A percentile compares a stretch with the other conserved stretches of the same genome.
These are phyloP conservation scores for Meriones psammophilus DNA, from an alignment of 2,797 vertebrate species.

Conservation along the genomic window DNA sequence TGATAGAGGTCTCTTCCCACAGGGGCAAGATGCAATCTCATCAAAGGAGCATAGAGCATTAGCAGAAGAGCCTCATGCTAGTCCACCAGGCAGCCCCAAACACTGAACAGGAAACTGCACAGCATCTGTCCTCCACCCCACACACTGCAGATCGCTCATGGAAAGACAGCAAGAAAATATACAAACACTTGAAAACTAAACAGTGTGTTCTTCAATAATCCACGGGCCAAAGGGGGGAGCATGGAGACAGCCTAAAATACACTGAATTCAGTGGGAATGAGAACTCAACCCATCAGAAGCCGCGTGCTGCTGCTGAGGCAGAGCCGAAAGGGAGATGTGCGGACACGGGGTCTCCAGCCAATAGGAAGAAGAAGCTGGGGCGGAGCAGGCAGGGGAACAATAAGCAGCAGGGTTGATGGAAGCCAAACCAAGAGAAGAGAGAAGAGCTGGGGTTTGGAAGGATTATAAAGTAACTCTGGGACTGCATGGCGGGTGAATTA, in stretches of 20 bases:
- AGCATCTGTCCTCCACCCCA: neutral
- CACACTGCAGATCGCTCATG: neutral
- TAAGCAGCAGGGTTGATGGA: neutral
- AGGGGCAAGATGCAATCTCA: neutral
- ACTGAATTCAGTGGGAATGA: conserved; percentile 10
- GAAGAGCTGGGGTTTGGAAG: neutral
- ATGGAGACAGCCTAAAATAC: neutral
- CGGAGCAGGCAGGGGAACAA: neutral
- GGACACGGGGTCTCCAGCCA: neutral
- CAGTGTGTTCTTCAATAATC: neutral
- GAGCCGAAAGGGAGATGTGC: neutral
- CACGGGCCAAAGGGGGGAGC: neutral
- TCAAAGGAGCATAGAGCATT: neutral
- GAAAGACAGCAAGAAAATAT: conserved; percentile 11
- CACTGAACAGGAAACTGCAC: conserved; percentile 19
- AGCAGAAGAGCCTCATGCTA: neutral
- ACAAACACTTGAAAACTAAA: neutral
- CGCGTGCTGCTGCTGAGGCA: neutral
- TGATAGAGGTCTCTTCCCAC: neutral
- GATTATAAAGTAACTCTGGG: neutral
- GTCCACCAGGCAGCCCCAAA: neutral
- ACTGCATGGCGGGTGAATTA: no score
- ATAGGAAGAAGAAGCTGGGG: neutral
- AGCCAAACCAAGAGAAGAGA: neutral
- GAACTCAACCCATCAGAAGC: neutral